Percentiles rank a stretch among this genome's conserved stretches.
Conservation (phyloP, 2,113 vertebrate species). For the Zosterops borbonicus region DNA sequence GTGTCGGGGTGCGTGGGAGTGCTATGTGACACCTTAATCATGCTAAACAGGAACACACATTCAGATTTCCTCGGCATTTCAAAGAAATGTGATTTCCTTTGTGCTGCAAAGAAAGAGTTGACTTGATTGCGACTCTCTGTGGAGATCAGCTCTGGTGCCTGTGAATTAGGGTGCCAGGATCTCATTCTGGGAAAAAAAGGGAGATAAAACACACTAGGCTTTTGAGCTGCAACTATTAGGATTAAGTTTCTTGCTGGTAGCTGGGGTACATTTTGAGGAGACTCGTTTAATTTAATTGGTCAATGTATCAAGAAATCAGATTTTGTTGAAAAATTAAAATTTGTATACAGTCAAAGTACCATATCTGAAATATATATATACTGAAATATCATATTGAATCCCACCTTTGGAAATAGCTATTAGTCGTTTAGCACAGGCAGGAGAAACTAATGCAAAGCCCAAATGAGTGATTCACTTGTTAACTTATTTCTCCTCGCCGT, state of each 20-base stretch:
- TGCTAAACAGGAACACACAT: slow-evolving; percentile 68
- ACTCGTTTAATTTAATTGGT: neutral
- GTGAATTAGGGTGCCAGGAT: slow-evolving; percentile 18
- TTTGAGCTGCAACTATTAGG: neutral
- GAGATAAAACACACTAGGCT: neutral
- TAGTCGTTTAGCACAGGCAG: neutral
- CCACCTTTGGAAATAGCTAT: neutral
- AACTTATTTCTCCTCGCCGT: neutral
- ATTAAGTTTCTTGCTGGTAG: neutral
- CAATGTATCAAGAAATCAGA: neutral
- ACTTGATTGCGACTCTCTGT: slow-evolving; percentile 49
- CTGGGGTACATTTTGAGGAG: neutral
- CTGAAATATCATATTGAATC: neutral
- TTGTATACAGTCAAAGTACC: neutral
- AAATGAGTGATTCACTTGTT: neutral
- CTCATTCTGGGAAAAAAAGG: neutral
- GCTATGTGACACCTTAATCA: slow-evolving; percentile 71
- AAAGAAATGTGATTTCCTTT: slow-evolving; percentile 70
- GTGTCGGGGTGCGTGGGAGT: slow-evolving; percentile 64
- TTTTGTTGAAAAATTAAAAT: neutral
- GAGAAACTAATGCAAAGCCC: neutral
- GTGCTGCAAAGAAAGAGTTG: slow-evolving; percentile 51
- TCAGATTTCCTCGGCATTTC: slow-evolving; percentile 57
- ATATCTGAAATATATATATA: neutral
- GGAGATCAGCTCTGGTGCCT: slow-evolving; percentile 11